Conservation (phyloP, 1,140 invertebrate genomes). For the Drosophila burlai region DNA sequence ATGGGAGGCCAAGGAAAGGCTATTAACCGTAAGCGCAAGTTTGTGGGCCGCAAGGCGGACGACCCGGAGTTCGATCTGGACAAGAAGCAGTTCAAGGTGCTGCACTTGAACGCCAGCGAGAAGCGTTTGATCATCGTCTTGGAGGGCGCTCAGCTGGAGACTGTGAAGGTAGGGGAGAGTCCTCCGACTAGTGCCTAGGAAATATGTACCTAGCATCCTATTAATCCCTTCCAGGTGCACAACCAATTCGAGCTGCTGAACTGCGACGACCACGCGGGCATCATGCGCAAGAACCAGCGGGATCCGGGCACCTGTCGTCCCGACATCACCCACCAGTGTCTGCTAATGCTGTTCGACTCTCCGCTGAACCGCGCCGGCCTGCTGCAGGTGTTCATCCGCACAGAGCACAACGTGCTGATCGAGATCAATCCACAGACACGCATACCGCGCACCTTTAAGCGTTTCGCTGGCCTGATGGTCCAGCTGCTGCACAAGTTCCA, state of each 20-base stretch:
- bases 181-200: neutral
- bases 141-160: constrained; percentile 97
- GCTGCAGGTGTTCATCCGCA: constrained; percentile 97
- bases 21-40: constrained; percentile 74
- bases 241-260: constrained; percentile 96
- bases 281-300: constrained; percentile 94
- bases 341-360: constrained; percentile 98
- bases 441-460: constrained; percentile 98
- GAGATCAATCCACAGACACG: constrained; percentile 99
- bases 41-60: constrained; percentile 68
- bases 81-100: constrained; percentile 79
- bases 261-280: constrained; percentile 95
- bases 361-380: constrained; percentile 96
- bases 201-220: neutral
- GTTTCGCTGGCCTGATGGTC: constrained; percentile 99
- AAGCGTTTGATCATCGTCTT: constrained; percentile 97
- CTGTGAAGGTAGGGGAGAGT: constrained; percentile 92
- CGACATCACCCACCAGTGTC: constrained; percentile 97
- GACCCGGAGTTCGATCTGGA: constrained; percentile 82
- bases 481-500: constrained; percentile 98
- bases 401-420: constrained; percentile 98
- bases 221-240: constrained; percentile 88
- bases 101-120: constrained; percentile 87
- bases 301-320: constrained; percentile 94
- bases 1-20: constrained; percentile 75